Conservation (phyloP, 2,797 vertebrate species). For the Allobates femoralis region DNA sequence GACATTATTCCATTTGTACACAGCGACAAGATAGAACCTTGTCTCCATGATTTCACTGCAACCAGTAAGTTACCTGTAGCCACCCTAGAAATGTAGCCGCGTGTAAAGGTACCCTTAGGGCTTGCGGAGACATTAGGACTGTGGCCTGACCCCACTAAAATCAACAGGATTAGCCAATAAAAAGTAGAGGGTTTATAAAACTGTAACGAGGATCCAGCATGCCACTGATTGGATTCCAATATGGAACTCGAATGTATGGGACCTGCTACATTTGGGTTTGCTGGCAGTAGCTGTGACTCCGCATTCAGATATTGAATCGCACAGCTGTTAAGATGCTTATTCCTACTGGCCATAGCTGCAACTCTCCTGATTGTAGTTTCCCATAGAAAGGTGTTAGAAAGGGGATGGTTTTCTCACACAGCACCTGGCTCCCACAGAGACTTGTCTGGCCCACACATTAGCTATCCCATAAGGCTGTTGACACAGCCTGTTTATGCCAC, state of each 20-base stretch:
- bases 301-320: neutral
- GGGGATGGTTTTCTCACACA: constrained; percentile 41
- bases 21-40: too few species aligned
- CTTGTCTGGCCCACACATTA: constrained; percentile 58
- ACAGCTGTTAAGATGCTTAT: constrained; percentile 51
- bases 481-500: constrained; percentile 58
- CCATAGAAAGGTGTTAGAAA: constrained; percentile 52
- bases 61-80: too few species aligned
- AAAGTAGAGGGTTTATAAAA: neutral
- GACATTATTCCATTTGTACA: too few species aligned
- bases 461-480: constrained; percentile 43
- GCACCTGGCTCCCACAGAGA: constrained; percentile 57
- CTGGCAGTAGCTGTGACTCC: neutral
- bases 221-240: neutral
- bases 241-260: neutral
- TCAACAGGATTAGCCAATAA: neutral
- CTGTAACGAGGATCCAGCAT: neutral
- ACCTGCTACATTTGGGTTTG: neutral
- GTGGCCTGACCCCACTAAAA: neutral
- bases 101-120: too few species aligned
- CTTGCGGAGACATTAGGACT: neutral
- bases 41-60: too few species aligned
- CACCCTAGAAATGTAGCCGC: too few species aligned
- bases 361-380: constrained; percentile 22
- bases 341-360: neutral